Percentiles rank a stretch among this genome's conserved stretches.
Evolutionary conservation across 1,140 invertebrate genomes (phyloP).

Genomic region (Lordiphosa collinella): DNA sequence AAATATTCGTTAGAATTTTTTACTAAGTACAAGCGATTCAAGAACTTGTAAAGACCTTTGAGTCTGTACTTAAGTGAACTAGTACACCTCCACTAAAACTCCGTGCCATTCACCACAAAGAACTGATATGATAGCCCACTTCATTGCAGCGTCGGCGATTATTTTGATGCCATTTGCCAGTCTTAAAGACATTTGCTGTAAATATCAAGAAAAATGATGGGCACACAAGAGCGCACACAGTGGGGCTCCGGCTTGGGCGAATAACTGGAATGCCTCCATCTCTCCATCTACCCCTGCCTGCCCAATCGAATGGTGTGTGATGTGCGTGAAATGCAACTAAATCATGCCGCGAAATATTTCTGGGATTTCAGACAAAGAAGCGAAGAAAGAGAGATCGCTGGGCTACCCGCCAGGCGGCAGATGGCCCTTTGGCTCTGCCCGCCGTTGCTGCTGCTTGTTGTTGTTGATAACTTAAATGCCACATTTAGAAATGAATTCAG

Average conservation of each 20-base stretch:
- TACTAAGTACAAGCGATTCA: too few species aligned
- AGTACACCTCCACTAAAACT: neutral
- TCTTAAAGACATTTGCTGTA: conserved; percentile 52
- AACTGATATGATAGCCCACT: conserved; percentile 9
- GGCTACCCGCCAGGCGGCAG: conserved; percentile 55
- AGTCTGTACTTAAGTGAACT: conserved; percentile 12
- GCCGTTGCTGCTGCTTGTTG: conserved; percentile 25
- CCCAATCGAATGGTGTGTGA: conserved; percentile 40
- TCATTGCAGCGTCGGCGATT: conserved; percentile 31
- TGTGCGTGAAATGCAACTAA: conserved; percentile 75
- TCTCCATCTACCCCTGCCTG: neutral
- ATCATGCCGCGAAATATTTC: conserved; percentile 74
- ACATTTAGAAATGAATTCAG: conserved; percentile 74
- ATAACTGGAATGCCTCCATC: too few species aligned
- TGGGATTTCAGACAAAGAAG: conserved; percentile 54
- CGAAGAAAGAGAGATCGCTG: conserved; percentile 26
- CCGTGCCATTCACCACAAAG: neutral
- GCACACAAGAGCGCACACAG: conserved; percentile 18
- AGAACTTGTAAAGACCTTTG: too few species aligned
- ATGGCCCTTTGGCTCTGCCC: conserved; percentile 36
- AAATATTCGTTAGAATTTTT: too few species aligned
- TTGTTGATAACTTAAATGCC: conserved; percentile 75
- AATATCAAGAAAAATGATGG: conserved; percentile 61
- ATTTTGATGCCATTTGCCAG: conserved; percentile 57
- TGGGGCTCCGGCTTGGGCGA: neutral